phyloP scores from a whole-genome alignment of 1,140 invertebrate species.

The Harpegnathos saltator region DNA sequence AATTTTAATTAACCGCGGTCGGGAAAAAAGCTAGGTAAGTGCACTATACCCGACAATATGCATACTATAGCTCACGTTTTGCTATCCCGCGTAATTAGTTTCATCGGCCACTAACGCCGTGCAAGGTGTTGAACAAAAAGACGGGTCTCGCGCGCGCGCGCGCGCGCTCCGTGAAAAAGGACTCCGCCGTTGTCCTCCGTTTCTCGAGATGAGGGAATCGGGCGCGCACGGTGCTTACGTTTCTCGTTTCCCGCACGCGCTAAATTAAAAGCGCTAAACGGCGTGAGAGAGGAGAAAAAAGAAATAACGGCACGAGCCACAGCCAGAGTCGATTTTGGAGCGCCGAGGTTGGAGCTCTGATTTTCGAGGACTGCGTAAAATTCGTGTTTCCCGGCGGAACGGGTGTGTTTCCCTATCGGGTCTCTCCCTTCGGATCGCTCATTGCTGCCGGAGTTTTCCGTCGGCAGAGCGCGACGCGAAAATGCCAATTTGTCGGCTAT shows the following conservation, averaged over 20 bases:
- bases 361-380: neutral
- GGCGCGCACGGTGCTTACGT: conserved; percentile 27
- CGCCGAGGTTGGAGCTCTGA: neutral
- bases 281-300: neutral
- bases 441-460: conserved; percentile 34
- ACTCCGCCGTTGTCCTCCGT: conserved; percentile 47
- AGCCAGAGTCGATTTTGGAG: neutral
- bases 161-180: conserved; percentile 52
- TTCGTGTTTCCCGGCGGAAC: neutral
- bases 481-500: conserved; percentile 51
- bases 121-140: conserved; percentile 57
- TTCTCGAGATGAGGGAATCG: conserved; percentile 22
- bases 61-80: conserved; percentile 62
- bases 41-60: conserved; percentile 59
- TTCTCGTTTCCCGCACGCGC: conserved; percentile 13
- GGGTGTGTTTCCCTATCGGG: neutral
- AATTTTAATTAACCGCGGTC: conserved; percentile 74
- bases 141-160: conserved; percentile 33
- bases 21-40: conserved; percentile 57
- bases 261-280: conserved; percentile 8
- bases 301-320: neutral
- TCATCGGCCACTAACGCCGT: conserved; percentile 63
- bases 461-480: conserved; percentile 6
- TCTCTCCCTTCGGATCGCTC: neutral
- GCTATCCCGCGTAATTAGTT: conserved; percentile 64